Evolutionary conservation across 1,140 invertebrate genomes (phyloP).

Genomic region (Apis cerana): DNA sequence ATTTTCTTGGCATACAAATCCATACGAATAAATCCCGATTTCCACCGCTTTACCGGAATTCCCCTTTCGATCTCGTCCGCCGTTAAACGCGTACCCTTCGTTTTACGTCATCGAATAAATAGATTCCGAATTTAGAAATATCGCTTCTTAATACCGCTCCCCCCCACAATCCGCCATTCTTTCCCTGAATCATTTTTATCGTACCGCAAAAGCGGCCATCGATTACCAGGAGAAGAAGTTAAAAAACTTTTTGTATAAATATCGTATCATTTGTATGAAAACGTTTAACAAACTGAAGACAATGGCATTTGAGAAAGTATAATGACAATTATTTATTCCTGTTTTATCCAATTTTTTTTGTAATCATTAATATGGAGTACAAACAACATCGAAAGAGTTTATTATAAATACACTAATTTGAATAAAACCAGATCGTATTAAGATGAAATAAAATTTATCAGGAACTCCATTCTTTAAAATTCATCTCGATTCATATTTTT

Average conservation of each 20-base stretch:
- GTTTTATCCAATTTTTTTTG: no score
- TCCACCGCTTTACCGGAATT: constrained; percentile 28
- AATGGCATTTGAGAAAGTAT: no score
- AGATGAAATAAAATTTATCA: neutral
- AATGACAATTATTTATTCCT: no score
- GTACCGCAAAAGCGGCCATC: no score
- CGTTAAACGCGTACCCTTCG: constrained; percentile 4
- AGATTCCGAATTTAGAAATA: neutral
- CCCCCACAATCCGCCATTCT: neutral
- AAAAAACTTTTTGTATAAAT: neutral
- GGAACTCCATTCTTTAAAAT: neutral
- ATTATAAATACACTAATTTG: neutral
- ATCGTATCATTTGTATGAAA: neutral
- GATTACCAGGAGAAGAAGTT: neutral
- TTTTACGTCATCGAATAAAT: constrained; percentile 7
- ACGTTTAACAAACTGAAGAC: no score
- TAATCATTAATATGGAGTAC: no score
- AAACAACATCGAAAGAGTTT: neutral
- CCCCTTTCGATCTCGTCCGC: no score
- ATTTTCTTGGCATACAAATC: constrained; percentile 42
- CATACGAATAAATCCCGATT: constrained; percentile 35
- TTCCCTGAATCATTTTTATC: no score
- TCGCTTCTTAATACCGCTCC: neutral
- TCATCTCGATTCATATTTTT: neutral
- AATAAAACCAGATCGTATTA: neutral